Conservation (phyloP, 2,797 vertebrate species). For the Propithecus deckenii region DNA sequence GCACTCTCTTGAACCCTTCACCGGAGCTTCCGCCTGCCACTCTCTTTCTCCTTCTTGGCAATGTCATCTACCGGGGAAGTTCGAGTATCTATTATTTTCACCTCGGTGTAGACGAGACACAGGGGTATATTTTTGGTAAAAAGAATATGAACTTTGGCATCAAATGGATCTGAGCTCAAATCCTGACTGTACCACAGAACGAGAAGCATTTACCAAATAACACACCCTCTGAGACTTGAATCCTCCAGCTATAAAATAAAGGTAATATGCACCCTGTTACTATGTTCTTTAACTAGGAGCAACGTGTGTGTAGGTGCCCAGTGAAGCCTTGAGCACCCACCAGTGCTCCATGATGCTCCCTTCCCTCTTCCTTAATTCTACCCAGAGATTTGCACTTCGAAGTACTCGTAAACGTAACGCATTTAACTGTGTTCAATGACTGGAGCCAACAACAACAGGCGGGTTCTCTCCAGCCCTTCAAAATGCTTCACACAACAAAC, state of each 20-base stretch:
- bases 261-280: fast-evolving
- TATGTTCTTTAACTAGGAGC: neutral
- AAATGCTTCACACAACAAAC: neutral
- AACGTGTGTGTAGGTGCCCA: neutral
- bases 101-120: neutral
- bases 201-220: neutral
- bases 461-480: neutral
- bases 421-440: neutral
- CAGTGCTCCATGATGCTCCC: neutral
- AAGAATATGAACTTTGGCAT: neutral
- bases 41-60: neutral
- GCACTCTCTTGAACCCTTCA: neutral
- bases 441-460: neutral
- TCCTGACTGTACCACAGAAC: neutral
- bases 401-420: neutral
- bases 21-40: too few species aligned
- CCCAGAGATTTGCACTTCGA: neutral
- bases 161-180: neutral
- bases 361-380: neutral
- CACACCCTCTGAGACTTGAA: neutral
- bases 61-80: neutral
- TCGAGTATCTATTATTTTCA: neutral
- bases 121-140: neutral
- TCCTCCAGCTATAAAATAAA: neutral
- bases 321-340: fast-evolving